Evolutionary conservation across 2,888 invertebrate genomes (phyloP), one percentile per base, ranked within the genome.

Genomic region (Scrobipalpa costella): DNA sequence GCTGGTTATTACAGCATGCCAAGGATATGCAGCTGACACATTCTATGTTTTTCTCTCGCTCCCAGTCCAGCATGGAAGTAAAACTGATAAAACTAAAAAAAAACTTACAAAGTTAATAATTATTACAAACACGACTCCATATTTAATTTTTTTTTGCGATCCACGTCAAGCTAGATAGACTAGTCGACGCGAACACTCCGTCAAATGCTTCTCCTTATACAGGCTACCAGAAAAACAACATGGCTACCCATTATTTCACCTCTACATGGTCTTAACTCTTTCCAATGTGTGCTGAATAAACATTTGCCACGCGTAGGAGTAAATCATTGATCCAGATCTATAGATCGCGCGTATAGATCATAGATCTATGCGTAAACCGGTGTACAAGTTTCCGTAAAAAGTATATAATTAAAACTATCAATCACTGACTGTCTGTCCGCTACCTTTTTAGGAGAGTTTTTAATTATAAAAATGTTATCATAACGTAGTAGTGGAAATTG

Each of bases 351-450:
- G 44, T 57, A 36, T 65, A 61, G 69, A 64, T 68, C 68, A 65
- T 64, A 64, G 66, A 58, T 68, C 71, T 69, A 74, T 70, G 69
- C 21, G 19, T 13, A 11, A 9, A 70, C 69, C 70, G 68, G 55
- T 15, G 15, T 21, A 8, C 76, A 71, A 68, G 78, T 80, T 80
- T 72, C 80, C 81, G 73, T 82, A 82, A 74, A 74, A 70, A 80
- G 82, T 72, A 69, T 76, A 75, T 78, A 77, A 75, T 74, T 70
- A 69, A 62, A 63, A 58, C 70, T 67, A 78, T 78, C 76, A 78
- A 76, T 78, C 78, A 74, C 66, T 65, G 63, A 52, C 40, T 47
- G 61, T 64, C 57, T 44, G 63, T 61, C 9, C 63, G 64, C 9
- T 13, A 36, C 59, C 57, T 50, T 59, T 57, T 15, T 44, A 1